Evolutionary conservation across 2,888 invertebrate species (phyloP), one percentile per base, ranked within the genome.

Genomic region (Drosophila atroscutellata): DNA sequence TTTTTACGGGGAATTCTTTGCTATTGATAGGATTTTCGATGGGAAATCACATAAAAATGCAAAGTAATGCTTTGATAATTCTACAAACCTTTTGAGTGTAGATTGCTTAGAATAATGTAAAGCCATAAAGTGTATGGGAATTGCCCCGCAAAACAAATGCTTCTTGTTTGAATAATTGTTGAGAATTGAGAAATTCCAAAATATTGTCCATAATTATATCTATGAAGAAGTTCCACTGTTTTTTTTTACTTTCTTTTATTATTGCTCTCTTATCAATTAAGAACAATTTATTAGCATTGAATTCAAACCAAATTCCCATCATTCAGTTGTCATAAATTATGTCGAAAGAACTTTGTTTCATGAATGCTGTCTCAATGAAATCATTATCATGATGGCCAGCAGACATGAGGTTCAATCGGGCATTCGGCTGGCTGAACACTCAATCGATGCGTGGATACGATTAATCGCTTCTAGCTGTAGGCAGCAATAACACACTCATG

Each of bases 381-480:
- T 47, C 62, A 45, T 34, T 18, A 26, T 18, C 39, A 26, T 36
- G 18, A 28, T 15, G 36, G 36, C 26, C 24, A 36, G 13, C 18
- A 24, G 26, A 36, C 34, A n/a, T 24, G 26, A n/a, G 39, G 61
- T 37, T 52, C 39, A 67, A 45, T 47, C 57, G 30, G 28, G 30
- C 62, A 32, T 20, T 3, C 47, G n/a, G 49, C 20, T 68, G 62
- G 52, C 36, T 36, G 52, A 36, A 36, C 77, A 77, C 66, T 77
- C 66, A 20, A 67, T 67, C 66, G 57, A 45, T 64, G 64, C 65
- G 63, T 77, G 77, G 55, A 77, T 73, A 69, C 63, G 49, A 30
- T 30, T 77, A 74, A 77, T 77, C 77, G 58, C 55, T 39, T 45
- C 47, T 51, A 61, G 59, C 56, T 51, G 55, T 45, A 57, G 57